Percentiles rank a stretch among this genome's conserved stretches.
phyloP scores from a whole-genome alignment of 2,113 vertebrate genomes.

The Perca schrenkii region DNA sequence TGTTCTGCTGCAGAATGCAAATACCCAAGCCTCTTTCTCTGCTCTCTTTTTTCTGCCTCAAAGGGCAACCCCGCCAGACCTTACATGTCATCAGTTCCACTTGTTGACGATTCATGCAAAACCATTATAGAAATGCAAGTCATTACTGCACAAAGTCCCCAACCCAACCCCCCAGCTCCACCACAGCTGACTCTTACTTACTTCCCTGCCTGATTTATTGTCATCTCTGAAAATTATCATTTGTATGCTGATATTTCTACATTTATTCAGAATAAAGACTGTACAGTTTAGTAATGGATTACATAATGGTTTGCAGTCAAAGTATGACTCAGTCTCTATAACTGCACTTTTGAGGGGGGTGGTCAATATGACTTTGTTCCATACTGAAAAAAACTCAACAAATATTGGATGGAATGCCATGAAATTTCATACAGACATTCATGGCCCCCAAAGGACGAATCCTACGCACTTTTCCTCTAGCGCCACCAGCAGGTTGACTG shows the following conservation, averaged over 20 bases:
- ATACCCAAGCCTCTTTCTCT: constrained; percentile 62
- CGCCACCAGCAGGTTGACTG: background rate
- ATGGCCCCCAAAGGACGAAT: background rate
- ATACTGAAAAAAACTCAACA: background rate
- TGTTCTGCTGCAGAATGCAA: constrained; percentile 74
- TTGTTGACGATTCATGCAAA: constrained; percentile 69
- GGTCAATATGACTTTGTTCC: background rate
- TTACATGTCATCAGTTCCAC: constrained; percentile 70
- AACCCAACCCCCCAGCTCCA: background rate
- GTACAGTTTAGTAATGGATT: constrained; percentile 18
- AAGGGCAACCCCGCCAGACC: constrained; percentile 64
- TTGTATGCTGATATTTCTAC: constrained; percentile 8
- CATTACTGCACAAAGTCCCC: constrained; percentile 31
- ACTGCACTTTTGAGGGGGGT: no score
- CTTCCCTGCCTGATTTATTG: constrained; percentile 14
- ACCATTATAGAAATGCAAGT: constrained; percentile 60
- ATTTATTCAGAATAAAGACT: constrained; percentile 14
- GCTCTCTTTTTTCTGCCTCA: constrained; percentile 64
- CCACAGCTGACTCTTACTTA: background rate
- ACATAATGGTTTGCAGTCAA: constrained; percentile 13
- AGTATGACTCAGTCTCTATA: constrained; percentile 2
- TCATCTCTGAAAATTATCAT: constrained; percentile 18
- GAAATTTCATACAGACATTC: background rate
- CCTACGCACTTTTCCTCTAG: no score
- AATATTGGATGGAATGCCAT: background rate